Evolutionary conservation across 2,113 vertebrate species (phyloP), one percentile per base, ranked within the genome.

Genomic region (Panthera uncia): DNA sequence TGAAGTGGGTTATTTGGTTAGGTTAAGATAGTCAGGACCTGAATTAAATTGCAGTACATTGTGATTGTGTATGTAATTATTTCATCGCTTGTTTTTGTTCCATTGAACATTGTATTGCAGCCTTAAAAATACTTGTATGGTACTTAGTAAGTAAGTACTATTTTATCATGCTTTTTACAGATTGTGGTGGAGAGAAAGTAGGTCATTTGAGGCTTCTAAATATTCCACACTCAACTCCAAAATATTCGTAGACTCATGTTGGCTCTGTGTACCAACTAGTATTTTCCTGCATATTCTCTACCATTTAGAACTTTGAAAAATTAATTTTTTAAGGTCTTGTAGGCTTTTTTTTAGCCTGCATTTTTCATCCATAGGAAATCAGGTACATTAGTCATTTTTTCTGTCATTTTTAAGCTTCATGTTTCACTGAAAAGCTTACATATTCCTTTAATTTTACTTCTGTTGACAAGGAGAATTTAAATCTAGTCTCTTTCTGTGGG

Each of bases 301-400:
- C 63, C 4, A n/a, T 79, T 96, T 91, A 78, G 18, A 82, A 81
- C 31, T 94, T 95, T 87, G 69, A 94, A 94, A 91, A 96, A 82
- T 88, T 78, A 85, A 82, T 50, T 92, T 86, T 55, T 76, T 96
- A 69, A 87, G 29, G 14, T 41, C 27, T 19, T 73, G 89, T 9
- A 92, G 55, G 48, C 10, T 89, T 63, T 82, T 63, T 85, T 91
- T 50, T 33, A 96, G 83, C 63, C 23, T 95, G 14, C 4, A 29
- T 83, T 96, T 95, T 97, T 95, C 14, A 95, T 74, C 7, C 45
- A 52, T 69, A 52, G 15, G 81, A 92, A 95, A 94, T 81, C 27
- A 93, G 29, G 0, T 76, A 36, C 9, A 19, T 91, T 96, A 73
- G 12, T 96, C 31, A 68, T 71, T 57, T 66, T 92, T 95, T 73